These are phyloP conservation scores for Globia sparganii DNA, from an alignment of 2,888 invertebrate species.

Conservation along the genomic window DNA sequence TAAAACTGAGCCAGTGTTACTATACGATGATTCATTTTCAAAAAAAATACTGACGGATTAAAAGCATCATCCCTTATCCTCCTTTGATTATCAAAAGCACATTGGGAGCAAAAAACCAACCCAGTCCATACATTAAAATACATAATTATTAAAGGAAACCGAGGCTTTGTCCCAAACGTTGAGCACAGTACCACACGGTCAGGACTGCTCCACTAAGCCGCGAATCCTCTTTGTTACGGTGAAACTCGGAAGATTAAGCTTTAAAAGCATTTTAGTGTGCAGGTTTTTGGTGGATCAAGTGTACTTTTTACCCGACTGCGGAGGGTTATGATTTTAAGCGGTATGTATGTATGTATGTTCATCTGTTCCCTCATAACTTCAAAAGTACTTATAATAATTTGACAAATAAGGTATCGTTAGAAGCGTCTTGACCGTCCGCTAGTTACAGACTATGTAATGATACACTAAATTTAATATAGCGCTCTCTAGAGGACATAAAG, in stretches of 20 bases:
- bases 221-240: conserved; percentile 71
- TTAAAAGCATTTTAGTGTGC: conserved; percentile 68
- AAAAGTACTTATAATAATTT: too few relatives aligned
- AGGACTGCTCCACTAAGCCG: conserved; percentile 59
- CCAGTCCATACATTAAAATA: conserved; percentile 29
- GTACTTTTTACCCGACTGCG: too few relatives aligned
- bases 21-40: not conserved
- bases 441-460: too few relatives aligned
- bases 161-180: conserved; percentile 53
- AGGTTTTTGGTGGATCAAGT: conserved; percentile 44
- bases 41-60: not conserved
- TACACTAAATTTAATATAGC: too few relatives aligned
- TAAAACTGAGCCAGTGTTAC: not conserved
- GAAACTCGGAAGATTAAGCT: conserved; percentile 66
- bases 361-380: too few relatives aligned
- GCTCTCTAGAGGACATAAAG: too few relatives aligned
- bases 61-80: not conserved
- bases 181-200: conserved; percentile 52
- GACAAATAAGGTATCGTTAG: too few relatives aligned
- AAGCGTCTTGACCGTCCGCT: too few relatives aligned
- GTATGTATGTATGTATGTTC: too few relatives aligned
- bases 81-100: conserved; percentile 2
- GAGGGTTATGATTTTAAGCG: too few relatives aligned
- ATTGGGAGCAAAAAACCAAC: conserved; percentile 9
- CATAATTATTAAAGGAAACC: conserved; percentile 56